Base-by-base conservation (phyloP, 1,140 invertebrate species). In the Glomeris maerens region DNA sequence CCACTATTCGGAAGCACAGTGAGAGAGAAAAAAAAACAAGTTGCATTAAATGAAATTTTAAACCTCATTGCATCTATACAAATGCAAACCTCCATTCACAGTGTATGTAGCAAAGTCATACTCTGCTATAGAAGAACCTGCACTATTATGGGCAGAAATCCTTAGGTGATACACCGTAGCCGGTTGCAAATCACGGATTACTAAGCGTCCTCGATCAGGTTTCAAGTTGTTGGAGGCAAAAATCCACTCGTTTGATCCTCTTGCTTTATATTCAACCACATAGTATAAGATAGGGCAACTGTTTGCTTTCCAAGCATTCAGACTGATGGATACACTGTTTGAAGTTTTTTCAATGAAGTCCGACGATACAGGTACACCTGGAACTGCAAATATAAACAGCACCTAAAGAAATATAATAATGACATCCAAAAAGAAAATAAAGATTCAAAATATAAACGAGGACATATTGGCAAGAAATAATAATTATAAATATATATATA, bases 61-160 rank as follows among this genome's bases (percentile, higher is more conserved):
- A n/a, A n/a, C n/a, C n/a, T n/a, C n/a, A n/a, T n/a, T n/a, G n/a
- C n/a, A n/a, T n/a, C n/a, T n/a, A n/a, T n/a, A n/a, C n/a, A n/a
- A n/a, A n/a, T n/a, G n/a, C n/a, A n/a, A n/a, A 70, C 73, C 73
- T 52, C 77, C 77, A 50, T 67, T 70, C 47, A 63, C 62, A 1
- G 67, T 70, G 29, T 77, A 66, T 10, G 80, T 83, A 28, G 70
- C 72, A 64, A 83, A 80, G 54, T 86, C 84, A 61, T 93, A 91
- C n/a, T 85, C 71, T 0, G 82, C 83, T 38, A 82, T 78, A 0
- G 84, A 86, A 40, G 82, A 83, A 0, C 92, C 92, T 0, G 90
- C 90, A 64, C 91, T 88, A 65, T 93, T 95, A 66, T 87, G 80
- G 0, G 90, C 90, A 0, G 83, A 85, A 45, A 94, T 81, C 53